Evolutionary conservation across 2,797 vertebrate genomes (phyloP), one percentile per base, ranked within the genome.

Genomic region (Danio albolineatus): DNA sequence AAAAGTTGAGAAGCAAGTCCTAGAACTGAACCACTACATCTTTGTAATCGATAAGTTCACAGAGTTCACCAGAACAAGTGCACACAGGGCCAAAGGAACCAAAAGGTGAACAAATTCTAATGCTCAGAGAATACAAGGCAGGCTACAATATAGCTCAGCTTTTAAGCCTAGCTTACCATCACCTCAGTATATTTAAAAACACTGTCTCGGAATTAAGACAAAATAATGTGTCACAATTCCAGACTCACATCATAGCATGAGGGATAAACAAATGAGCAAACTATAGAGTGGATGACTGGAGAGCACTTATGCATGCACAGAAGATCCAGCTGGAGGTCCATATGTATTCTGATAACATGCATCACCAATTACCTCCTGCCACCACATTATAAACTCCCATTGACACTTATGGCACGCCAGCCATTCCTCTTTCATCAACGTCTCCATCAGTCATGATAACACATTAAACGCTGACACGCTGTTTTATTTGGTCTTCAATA

Each of bases 371-470:
- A 69, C 76, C 53, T 57, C 57, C 43, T 48, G 43, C 19, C 44
- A 39, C 44, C 57, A 59, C 76, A 69, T 14, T 14, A 48, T 78
- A 60, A 49, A 66, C 38, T 44, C 17, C 2, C 10, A 65, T 7
- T 65, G 60, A 54, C 14, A 51, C 46, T 65, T 16, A 53, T 41
- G n/a, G 7, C 19, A 75, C 7, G 28, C 49, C 64, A 62, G 41
- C 56, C 21, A 73, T 60, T 73, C 51, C 13, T 60, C 43, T 48
- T 17, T 12, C 19, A 73, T 17, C 71, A 60, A 14, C 36, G 9
- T n/a, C 19, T 36, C 21, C 71, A 62, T 74, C 57, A 38, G n/a
- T 74, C 73, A 74, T 62, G 28, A 13, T n/a, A 61, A 10, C 70
- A 49, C 46, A 38, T 62, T 19, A 62, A 49, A 74, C 39, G 6